These are phyloP conservation scores for Gnathonemus echidnorhynchus DNA, from an alignment of 2,113 vertebrate species.

Conservation along the genomic window DNA sequence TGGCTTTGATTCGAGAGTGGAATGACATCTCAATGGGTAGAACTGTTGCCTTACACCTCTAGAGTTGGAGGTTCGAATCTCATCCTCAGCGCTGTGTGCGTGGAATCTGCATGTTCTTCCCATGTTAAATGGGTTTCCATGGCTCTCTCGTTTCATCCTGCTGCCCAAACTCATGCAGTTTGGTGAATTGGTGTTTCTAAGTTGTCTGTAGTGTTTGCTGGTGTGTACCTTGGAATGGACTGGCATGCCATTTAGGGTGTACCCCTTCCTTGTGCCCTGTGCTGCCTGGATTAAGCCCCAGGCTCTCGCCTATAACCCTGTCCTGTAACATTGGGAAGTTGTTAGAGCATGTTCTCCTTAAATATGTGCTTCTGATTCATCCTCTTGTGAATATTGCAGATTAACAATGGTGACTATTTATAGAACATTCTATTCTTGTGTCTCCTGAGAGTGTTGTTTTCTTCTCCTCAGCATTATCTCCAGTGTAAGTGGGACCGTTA, in stretches of 20 bases:
- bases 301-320: neutral
- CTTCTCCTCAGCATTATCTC: conserved; percentile 67
- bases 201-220: neutral
- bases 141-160: neutral
- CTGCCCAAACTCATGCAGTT: neutral
- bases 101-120: neutral
- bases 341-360: neutral
- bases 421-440: neutral
- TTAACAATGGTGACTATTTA: neutral
- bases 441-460: neutral
- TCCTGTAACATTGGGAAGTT: neutral
- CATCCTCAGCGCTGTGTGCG: neutral
- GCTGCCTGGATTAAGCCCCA: neutral
- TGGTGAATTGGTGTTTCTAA: neutral
- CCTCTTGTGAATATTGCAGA: neutral
- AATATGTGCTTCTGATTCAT: neutral
- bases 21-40: neutral
- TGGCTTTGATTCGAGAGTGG: neutral
- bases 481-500: conserved; percentile 65
- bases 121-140: neutral
- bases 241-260: neutral
- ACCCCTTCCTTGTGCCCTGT: neutral
- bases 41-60: neutral
- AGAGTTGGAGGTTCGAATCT: neutral
- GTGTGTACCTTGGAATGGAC: neutral